Conservation (phyloP, 2,888 invertebrate genomes). For the Pyralis farinalis region DNA sequence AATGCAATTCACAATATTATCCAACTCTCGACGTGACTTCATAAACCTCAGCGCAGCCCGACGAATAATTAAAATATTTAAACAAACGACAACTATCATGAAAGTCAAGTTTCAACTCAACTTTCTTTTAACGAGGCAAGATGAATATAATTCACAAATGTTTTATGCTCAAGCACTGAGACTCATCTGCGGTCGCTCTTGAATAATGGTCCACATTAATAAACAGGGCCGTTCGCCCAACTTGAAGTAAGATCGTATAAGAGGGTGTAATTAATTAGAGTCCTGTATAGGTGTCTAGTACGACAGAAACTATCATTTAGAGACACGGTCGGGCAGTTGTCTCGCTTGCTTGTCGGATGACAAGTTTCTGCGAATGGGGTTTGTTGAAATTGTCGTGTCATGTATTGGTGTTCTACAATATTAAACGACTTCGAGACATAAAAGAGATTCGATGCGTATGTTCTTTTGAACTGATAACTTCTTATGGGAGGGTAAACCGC, state of each 20-base stretch:
- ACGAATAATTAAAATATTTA: conserved; percentile 25
- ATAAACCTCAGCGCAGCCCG: conserved; percentile 8
- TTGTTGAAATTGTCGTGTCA: background rate
- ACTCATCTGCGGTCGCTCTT: conserved; percentile 68
- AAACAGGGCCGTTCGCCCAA: conserved; percentile 60
- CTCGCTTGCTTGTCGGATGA: conserved; percentile 9
- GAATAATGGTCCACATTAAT: conserved; percentile 74
- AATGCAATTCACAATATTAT: background rate
- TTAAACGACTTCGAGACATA: no score
- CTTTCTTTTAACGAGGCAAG: conserved; percentile 59
- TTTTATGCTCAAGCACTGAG: conserved; percentile 52
- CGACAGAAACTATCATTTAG: conserved; percentile 59
- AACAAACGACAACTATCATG: conserved; percentile 45
- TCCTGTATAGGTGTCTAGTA: conserved; percentile 39
- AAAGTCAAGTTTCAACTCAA: conserved; percentile 54
- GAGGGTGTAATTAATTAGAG: conserved; percentile 66
- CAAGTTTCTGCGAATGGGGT: background rate
- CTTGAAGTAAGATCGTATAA: conserved; percentile 53
- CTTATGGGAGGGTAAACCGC: no score
- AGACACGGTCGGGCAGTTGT: conserved; percentile 24
- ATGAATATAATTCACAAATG: conserved; percentile 60
- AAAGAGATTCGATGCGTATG: no score
- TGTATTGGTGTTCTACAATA: no score
- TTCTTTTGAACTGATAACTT: no score
- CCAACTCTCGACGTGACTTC: conserved; percentile 11